Evolutionary conservation across 2,888 invertebrate species (phyloP), one percentile per base, ranked within the genome.

Genomic region (Athalia cordata): DNA sequence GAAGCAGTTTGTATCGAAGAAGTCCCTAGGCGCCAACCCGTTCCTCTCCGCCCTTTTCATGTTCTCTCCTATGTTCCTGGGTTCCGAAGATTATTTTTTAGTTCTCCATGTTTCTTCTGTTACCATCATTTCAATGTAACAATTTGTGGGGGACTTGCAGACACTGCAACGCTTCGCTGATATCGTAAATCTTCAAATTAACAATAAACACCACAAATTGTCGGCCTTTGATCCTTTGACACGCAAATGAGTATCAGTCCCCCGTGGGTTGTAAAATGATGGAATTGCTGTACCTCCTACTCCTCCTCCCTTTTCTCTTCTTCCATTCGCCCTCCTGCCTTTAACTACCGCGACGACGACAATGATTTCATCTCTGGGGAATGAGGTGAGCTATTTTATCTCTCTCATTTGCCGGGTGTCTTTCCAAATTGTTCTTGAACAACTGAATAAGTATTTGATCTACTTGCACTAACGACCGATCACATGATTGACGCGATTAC

Each of bases 191-290:
- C 85, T 84, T 84, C 81, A 83, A 86, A 88, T 87, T 84, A 85
- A 86, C 84, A 85, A 86, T 84, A 86, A 87, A 86, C 80, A 81
- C 83, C 85, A 77, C 86, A 87, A 88, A 88, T 88, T 86, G 84
- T 81, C 66, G 75, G 80, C 83, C 81, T 81, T 78, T 78, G 77
- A 80, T 15, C 79, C 72, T 83, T 84, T 79, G 79, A 81, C 77
- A 80, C 79, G 80, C 79, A 80, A 84, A 83, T 79, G 76, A 80
- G 82, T 84, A 83, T 81, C 70, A 79, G 78, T 82, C 83, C 81
- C 84, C 64, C 76, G 82, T 81, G 82, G 80, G 82, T 83, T 81
- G 83, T 86, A 83, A 84, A 84, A 84, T 65, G 72, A 8, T 9
- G 64, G 64, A 78, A 78, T 78, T 78, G 64, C 78, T 61, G 78